Evolutionary conservation across 2,113 vertebrate genomes (phyloP), one percentile per base, ranked within the genome.

Genomic region (Calyptommatus sinebrachiatus): DNA sequence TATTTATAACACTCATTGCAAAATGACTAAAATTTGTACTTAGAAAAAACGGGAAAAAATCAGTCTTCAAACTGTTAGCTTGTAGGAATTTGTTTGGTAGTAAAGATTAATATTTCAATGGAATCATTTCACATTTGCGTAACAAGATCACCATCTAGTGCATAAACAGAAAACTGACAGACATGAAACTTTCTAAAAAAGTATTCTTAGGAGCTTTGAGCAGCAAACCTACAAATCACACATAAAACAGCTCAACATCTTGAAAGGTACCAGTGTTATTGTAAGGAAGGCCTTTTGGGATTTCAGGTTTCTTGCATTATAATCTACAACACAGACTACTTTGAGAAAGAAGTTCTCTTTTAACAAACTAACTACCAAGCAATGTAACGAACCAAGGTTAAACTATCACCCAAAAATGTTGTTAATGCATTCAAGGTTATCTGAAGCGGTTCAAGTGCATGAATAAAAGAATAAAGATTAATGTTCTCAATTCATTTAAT

Each of bases 71-170:
- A 77, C 46, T 22, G 21, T 74, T 22, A 0, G 20, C 29, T 0
- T 8, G 46, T 57, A 24, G 1, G 53, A 5, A 0, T 21, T 73
- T 22, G 21, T 20, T 28, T 72, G 10, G 11, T 66, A n/a, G 1
- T 0, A 62, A 0, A 76, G 35, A 68, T 4, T 81, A 70, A 66
- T 2, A 9, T 10, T 9, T 0, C 62, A 4, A 79, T 22, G 0
- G 66, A 8, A 26, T 35, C 71, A 77, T 77, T 83, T 65, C 69
- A 72, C 0, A 0, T 83, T 48, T 12, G 0, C 7, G 53, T 83
- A 82, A 85, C 86, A 92, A 91, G 81, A 63, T 94, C 94, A 94
- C 94, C 96, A 95, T 82, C 95, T 96, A 92, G 85, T 84, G 96
- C 22, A 87, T 79, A 83, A 5, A 78, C 0, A n/a, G 7, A 57